phyloP scores from a whole-genome alignment of 2,113 vertebrate genomes.

The Eretmochelys imbricata region DNA sequence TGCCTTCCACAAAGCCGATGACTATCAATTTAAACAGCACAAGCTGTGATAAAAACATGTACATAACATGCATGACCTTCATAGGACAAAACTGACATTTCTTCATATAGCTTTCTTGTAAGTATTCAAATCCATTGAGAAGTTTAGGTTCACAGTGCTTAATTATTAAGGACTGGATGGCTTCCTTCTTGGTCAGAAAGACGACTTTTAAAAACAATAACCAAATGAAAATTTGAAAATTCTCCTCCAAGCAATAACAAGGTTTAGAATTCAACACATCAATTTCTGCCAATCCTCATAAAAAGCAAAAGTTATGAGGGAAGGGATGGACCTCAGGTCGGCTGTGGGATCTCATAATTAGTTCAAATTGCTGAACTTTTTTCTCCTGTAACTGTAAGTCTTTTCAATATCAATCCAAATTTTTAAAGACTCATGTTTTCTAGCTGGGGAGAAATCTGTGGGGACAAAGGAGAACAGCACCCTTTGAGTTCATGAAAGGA shows the following conservation, averaged over 20 bases:
- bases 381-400: neutral
- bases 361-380: neutral
- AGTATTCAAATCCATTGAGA: neutral
- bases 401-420: neutral
- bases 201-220: conserved; percentile 23
- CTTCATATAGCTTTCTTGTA: neutral
- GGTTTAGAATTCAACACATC: conserved; percentile 5
- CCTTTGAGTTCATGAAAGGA: no score
- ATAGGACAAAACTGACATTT: neutral
- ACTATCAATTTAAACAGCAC: conserved; percentile 56
- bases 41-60: conserved; percentile 36
- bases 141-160: conserved; percentile 7
- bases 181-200: conserved; percentile 31
- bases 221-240: conserved; percentile 28
- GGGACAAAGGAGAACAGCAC: no score
- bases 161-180: conserved; percentile 51
- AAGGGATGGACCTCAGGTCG: neutral
- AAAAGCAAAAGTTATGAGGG: neutral
- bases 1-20: conserved; percentile 55
- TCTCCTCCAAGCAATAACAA: conserved; percentile 4
- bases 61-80: conserved; percentile 35
- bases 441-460: neutral
- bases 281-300: conserved; percentile 29
- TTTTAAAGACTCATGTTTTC: neutral
- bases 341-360: neutral